A percentile compares a stretch with the other conserved stretches of the same genome.
These are phyloP conservation scores for Leptoclinus maculatus DNA, from an alignment of 2,797 vertebrate genomes.

Conservation along the genomic window DNA sequence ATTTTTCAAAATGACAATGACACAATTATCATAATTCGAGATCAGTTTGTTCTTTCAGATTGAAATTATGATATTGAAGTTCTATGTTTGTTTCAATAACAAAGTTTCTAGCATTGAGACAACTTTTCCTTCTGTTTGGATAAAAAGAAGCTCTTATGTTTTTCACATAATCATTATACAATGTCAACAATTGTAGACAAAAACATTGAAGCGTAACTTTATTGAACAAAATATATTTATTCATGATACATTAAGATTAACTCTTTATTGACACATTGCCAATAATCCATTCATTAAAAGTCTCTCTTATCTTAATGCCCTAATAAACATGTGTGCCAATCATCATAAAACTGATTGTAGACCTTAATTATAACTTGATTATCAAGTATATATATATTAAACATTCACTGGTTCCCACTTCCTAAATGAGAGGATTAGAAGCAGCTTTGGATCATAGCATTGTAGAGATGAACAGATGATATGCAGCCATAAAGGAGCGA, in stretches of 20 bases:
- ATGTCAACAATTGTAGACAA: background rate
- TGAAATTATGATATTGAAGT: background rate
- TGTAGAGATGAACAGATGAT: background rate
- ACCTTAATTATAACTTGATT: background rate
- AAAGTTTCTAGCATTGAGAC: background rate
- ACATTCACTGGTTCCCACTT: background rate
- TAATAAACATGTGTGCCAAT: background rate
- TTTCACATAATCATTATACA: background rate
- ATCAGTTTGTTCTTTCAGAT: background rate
- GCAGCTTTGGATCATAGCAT: background rate
- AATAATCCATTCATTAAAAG: background rate
- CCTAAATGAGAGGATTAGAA: background rate
- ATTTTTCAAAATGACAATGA: background rate
- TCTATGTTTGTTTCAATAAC: background rate
- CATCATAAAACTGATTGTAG: background rate
- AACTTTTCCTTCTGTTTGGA: background rate
- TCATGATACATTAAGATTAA: background rate
- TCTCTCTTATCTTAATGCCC: background rate
- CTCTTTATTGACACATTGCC: background rate
- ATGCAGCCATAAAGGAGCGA: background rate
- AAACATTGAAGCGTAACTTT: no score
- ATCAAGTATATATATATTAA: background rate
- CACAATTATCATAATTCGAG: no score
- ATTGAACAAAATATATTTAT: background rate
- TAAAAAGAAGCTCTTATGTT: background rate